These are phyloP conservation scores for Trachymyrmex septentrionalis DNA, from an alignment of 1,140 invertebrate species.

Conservation along the genomic window DNA sequence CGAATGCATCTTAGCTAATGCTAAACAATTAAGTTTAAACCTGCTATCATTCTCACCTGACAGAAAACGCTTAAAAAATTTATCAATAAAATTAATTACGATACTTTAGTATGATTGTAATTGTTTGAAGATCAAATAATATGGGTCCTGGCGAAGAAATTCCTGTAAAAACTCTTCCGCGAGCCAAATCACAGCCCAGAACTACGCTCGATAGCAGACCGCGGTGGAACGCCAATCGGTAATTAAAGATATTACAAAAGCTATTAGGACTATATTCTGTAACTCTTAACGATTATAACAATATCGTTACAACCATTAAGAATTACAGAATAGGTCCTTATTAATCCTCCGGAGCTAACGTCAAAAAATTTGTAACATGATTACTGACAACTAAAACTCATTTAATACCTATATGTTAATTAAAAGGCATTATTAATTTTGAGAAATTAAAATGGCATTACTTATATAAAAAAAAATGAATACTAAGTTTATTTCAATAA, in stretches of 20 bases:
- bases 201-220: conserved; percentile 79
- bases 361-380: no score
- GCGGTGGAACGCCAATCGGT: conserved; percentile 84
- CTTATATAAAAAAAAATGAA: no score
- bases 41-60: neutral
- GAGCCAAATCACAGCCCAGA: conserved; percentile 77
- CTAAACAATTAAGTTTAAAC: conserved; percentile 23
- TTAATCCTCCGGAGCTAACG: no score
- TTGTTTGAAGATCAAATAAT: conserved; percentile 74
- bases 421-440: no score
- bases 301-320: no score
- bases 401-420: no score
- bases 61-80: conserved; percentile 4
- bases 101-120: neutral
- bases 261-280: no score
- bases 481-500: no score
- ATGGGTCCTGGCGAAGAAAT: conserved; percentile 72
- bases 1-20: neutral
- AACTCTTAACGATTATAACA: no score
- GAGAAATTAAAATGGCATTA: no score
- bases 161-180: conserved; percentile 66
- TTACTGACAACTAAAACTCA: no score
- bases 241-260: conserved; percentile 27
- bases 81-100: neutral
- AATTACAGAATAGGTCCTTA: no score